A percentile compares a stretch with the other conserved stretches of the same genome.
phyloP scores from a whole-genome alignment of 2,113 vertebrate species.

The pig (Sus scrofa) region T2T-Sscrofa CM000817.6:30773501-30774000 shows the following conservation, averaged over 20 bases:
- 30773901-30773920: constrained; percentile 50
- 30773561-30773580: background rate
- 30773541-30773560: background rate
- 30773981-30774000: constrained; percentile 66
- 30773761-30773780: background rate
- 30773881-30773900: constrained; percentile 38
- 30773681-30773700: constrained; percentile 3
- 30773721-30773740: background rate
- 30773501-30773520: background rate
- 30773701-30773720: background rate
- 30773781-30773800: background rate
- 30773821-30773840: background rate
- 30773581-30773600: background rate
- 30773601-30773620: constrained; percentile 32
- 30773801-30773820: background rate
- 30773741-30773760: background rate
- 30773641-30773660: background rate
- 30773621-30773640: background rate
- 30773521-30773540: constrained; percentile 10
- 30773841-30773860: constrained; percentile 9
- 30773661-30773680: background rate
- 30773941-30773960: constrained; percentile 63
- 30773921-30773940: constrained; percentile 70
- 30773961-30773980: constrained; percentile 58
- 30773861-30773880: background rate